These are phyloP conservation scores for Ichneumoninae sp. DNA, from an alignment of 2,888 invertebrate species.

Conservation along the genomic window DNA sequence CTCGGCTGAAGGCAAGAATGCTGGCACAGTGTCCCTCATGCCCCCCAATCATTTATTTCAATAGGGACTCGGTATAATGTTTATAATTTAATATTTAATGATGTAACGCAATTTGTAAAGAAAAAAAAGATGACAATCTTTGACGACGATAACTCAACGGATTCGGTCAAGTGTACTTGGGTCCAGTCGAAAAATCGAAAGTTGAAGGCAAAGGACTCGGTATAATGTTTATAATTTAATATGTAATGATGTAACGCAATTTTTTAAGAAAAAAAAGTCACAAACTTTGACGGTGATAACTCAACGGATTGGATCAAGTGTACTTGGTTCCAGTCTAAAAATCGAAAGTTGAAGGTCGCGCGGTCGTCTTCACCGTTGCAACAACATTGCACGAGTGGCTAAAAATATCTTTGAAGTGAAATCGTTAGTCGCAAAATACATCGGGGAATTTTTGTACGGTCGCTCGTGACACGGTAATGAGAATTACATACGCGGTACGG, in stretches of 20 bases:
- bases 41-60: conserved; percentile 65
- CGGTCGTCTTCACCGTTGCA: conserved; percentile 23
- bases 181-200: background rate
- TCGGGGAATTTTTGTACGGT: background rate
- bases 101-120: background rate
- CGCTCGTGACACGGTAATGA: conserved; percentile 18
- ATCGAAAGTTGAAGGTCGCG: conserved; percentile 45
- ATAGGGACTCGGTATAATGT: background rate
- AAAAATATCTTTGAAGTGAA: conserved; percentile 36
- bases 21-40: conserved; percentile 61
- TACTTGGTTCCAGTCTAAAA: background rate
- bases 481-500: conserved; percentile 8
- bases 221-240: background rate
- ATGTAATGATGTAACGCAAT: conserved; percentile 3
- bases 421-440: conserved; percentile 4
- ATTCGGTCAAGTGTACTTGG: background rate
- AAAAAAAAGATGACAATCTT: no score
- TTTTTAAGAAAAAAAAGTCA: no score
- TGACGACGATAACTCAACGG: background rate
- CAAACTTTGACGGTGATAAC: no score
- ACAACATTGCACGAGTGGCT: conserved; percentile 23
- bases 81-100: background rate
- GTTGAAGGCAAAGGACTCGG: background rate
- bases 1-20: conserved; percentile 70
- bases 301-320: background rate